These are phyloP conservation scores for Plumapathes pennacea DNA, from an alignment of 92 coral and sea anemone species.

Conservation along the genomic window DNA sequence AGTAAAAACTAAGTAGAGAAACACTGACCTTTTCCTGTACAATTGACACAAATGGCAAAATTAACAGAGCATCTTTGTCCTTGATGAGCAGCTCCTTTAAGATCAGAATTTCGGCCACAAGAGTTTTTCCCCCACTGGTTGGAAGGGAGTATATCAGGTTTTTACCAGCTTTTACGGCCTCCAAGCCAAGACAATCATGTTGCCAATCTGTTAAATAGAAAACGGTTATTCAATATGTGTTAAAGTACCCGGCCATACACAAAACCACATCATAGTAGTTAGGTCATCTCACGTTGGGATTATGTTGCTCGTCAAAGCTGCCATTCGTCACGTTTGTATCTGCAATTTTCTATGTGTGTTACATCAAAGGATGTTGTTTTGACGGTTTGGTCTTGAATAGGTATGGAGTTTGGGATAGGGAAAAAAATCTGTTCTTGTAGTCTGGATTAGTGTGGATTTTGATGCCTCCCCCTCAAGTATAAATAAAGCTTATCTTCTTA, in stretches of 20 bases:
- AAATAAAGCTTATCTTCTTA: not conserved
- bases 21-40: constrained; percentile 90
- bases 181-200: constrained; percentile 71
- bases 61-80: constrained; percentile 79
- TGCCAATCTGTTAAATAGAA: constrained; percentile 77
- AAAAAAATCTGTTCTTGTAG: too few species aligned
- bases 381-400: too few species aligned
- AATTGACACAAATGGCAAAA: constrained; percentile 94
- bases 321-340: too few species aligned
- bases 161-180: constrained; percentile 64
- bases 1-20: too few species aligned
- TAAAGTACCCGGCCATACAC: not conserved
- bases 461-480: too few species aligned
- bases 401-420: too few species aligned
- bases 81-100: constrained; percentile 77
- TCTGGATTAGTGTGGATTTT: too few species aligned
- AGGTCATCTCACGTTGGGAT: not conserved
- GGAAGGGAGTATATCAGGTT: constrained; percentile 93
- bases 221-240: not conserved
- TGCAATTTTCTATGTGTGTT: too few species aligned
- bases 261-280: not conserved
- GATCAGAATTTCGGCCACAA: constrained; percentile 92
- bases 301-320: not conserved
- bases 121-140: constrained; percentile 97
- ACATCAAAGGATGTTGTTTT: too few species aligned